These are phyloP conservation scores for Oophaga sylvatica DNA, from an alignment of 2,797 vertebrate species.

Conservation along the genomic window DNA sequence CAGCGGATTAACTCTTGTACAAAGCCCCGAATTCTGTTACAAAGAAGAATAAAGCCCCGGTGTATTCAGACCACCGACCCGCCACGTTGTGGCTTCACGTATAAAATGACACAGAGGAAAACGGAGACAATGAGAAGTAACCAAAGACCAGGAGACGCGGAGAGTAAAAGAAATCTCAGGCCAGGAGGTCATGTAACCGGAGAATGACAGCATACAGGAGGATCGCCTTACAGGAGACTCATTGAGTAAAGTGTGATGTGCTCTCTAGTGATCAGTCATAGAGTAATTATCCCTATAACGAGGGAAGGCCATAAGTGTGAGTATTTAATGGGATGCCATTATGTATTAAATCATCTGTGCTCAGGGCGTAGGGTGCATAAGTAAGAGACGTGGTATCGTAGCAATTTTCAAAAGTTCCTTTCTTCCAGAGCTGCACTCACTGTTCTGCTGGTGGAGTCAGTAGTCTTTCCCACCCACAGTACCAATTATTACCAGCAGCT, in stretches of 20 bases:
- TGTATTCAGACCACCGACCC: neutral
- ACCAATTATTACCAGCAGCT: no score
- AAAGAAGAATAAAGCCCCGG: neutral
- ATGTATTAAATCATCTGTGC: neutral
- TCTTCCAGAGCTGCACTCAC: no score
- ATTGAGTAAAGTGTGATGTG: neutral
- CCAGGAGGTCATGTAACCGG: constrained; percentile 4
- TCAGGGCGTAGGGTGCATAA: neutral
- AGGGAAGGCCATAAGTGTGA: neutral
- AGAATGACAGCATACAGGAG: neutral
- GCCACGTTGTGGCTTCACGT: neutral
- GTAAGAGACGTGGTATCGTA: no score
- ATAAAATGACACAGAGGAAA: neutral
- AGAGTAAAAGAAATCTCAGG: constrained; percentile 27
- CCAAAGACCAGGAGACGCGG: neutral
- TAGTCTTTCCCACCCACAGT: no score
- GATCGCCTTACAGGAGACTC: constrained; percentile 11
- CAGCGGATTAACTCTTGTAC: neutral
- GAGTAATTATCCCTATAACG: neutral
- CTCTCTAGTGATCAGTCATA: neutral
- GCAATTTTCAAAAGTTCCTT: no score
- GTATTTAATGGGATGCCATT: neutral
- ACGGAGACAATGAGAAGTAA: constrained; percentile 22
- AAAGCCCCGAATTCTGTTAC: neutral
- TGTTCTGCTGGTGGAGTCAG: no score